These are phyloP conservation scores for Ctenoplectra terminalis DNA, from an alignment of 1,140 invertebrate species.

Conservation along the genomic window DNA sequence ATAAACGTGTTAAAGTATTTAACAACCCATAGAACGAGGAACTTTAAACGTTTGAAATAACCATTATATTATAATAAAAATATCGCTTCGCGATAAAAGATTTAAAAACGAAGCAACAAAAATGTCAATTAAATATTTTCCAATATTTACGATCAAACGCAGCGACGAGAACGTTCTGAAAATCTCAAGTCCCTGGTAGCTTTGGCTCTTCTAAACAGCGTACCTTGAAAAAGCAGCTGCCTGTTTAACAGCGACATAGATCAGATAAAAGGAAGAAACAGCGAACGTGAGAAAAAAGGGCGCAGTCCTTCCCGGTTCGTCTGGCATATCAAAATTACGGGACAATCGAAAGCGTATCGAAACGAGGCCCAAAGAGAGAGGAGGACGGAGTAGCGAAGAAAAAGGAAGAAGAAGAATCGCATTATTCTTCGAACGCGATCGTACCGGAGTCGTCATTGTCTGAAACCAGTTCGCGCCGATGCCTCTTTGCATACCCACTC, in stretches of 20 bases:
- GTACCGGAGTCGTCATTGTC: constrained; percentile 75
- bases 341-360: constrained; percentile 81
- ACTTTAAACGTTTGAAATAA: too few relatives aligned
- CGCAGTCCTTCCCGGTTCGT: constrained; percentile 50
- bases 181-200: too few relatives aligned
- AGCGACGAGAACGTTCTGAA: not conserved
- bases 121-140: too few relatives aligned
- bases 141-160: too few relatives aligned
- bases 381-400: not conserved
- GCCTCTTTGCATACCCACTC: constrained; percentile 79
- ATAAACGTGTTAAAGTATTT: too few relatives aligned
- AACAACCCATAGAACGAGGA: too few relatives aligned
- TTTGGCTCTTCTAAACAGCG: not conserved
- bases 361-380: constrained; percentile 48
- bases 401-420: constrained; percentile 30
- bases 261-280: constrained; percentile 51
- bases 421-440: constrained; percentile 70
- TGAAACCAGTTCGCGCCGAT: constrained; percentile 81
- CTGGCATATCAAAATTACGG: constrained; percentile 82
- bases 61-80: too few relatives aligned
- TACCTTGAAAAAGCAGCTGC: constrained; percentile 22
- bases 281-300: constrained; percentile 75
- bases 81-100: too few relatives aligned
- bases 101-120: too few relatives aligned
- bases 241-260: constrained; percentile 9